These are phyloP conservation scores for Gymnogyps californianus DNA, from an alignment of 2,113 vertebrate species.

Conservation along the genomic window DNA sequence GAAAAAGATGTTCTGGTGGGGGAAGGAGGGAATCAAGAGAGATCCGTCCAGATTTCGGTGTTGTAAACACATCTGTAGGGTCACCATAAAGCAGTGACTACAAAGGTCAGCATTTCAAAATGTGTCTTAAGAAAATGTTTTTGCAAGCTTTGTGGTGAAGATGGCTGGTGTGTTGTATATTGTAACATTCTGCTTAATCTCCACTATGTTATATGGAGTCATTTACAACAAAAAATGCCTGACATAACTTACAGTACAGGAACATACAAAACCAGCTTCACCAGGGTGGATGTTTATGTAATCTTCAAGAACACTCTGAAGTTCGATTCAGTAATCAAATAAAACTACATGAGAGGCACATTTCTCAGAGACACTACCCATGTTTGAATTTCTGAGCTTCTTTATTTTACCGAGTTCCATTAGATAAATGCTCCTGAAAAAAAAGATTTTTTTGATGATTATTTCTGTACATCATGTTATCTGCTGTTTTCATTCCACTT, in stretches of 20 bases:
- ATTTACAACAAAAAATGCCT: constrained; percentile 57
- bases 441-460: neutral
- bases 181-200: constrained; percentile 59
- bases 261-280: constrained; percentile 42
- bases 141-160: constrained; percentile 51
- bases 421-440: neutral
- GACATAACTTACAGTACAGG: constrained; percentile 46
- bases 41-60: neutral
- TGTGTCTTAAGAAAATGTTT: constrained; percentile 57
- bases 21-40: neutral
- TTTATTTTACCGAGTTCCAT: neutral
- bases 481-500: neutral
- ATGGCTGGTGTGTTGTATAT: constrained; percentile 39
- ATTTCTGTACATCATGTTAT: neutral
- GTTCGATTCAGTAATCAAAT: constrained; percentile 52
- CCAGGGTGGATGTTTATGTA: constrained; percentile 18
- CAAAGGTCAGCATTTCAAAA: constrained; percentile 57
- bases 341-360: neutral
- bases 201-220: neutral
- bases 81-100: constrained; percentile 42
- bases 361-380: neutral
- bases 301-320: constrained; percentile 24
- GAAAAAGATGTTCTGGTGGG: neutral
- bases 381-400: constrained; percentile 2
- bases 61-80: constrained; percentile 54